A percentile compares a stretch with the other conserved stretches of the same genome.
Conservation (phyloP, 2,113 vertebrate species). For the Labeo rohita region DNA sequence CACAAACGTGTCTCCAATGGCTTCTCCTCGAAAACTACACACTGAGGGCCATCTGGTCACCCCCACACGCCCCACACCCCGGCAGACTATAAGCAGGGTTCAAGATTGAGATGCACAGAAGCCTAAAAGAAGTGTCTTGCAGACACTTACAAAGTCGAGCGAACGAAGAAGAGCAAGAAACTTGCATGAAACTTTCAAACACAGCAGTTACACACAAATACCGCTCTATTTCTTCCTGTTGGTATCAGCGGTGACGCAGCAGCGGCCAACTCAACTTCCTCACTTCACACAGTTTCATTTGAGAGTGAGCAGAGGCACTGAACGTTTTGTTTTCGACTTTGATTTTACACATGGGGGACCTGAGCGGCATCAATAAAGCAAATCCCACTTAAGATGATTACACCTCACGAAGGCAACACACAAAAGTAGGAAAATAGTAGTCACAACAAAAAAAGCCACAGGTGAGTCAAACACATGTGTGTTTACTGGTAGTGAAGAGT, state of each 20-base stretch:
- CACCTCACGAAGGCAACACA: constrained; percentile 60
- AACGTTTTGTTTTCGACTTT: constrained; percentile 22
- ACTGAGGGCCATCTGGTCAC: constrained; percentile 75
- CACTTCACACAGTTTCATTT: constrained; percentile 42
- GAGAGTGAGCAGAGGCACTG: not conserved
- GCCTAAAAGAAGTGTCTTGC: constrained; percentile 9
- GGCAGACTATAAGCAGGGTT: constrained; percentile 51
- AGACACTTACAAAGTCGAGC: not conserved
- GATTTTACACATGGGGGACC: not conserved
- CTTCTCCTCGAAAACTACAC: constrained; percentile 44
- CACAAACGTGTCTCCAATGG: constrained; percentile 55
- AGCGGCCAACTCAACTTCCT: constrained; percentile 67
- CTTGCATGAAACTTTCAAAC: not conserved
- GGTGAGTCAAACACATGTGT: constrained; percentile 47
- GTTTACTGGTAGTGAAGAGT: constrained; percentile 52
- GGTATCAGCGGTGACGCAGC: constrained; percentile 59
- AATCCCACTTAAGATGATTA: constrained; percentile 64
- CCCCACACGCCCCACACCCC: constrained; percentile 61
- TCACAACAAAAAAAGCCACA: constrained; percentile 65
- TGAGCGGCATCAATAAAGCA: constrained; percentile 52
- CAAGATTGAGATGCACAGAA: constrained; percentile 58
- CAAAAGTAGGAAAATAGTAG: constrained; percentile 55
- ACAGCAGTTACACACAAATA: constrained; percentile 33
- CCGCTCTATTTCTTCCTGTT: constrained; percentile 73
- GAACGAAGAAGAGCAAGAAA: constrained; percentile 21